Evolutionary conservation across 2,888 invertebrate genomes (phyloP).

Genomic region (Oscheius onirici): DNA sequence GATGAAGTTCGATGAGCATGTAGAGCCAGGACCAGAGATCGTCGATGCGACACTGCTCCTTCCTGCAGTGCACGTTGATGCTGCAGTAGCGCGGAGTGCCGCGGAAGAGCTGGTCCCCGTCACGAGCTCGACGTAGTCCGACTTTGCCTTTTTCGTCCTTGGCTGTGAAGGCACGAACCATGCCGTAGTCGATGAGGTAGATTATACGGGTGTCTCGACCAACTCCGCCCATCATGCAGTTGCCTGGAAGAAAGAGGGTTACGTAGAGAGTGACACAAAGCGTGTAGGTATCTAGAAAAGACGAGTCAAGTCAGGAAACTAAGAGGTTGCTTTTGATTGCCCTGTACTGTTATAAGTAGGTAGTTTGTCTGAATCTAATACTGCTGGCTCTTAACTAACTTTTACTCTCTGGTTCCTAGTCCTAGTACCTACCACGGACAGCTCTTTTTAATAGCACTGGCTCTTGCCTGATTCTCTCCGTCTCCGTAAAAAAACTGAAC

Average conservation of each 20-base stretch:
- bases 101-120: conserved; percentile 49
- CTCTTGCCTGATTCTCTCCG: too few relatives aligned
- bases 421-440: too few relatives aligned
- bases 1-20: conserved; percentile 53
- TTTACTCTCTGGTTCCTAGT: too few relatives aligned
- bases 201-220: conserved; percentile 46
- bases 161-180: conserved; percentile 51
- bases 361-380: too few relatives aligned
- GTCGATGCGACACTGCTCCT: conserved; percentile 53
- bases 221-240: conserved; percentile 47
- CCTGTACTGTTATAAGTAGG: too few relatives aligned
- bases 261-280: too few relatives aligned
- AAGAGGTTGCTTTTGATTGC: too few relatives aligned
- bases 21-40: conserved; percentile 58
- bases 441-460: too few relatives aligned
- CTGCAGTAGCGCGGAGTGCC: conserved; percentile 56
- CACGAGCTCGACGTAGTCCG: conserved; percentile 39
- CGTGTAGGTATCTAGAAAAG: too few relatives aligned
- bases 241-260: conserved; percentile 34
- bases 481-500: too few relatives aligned
- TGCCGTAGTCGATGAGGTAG: conserved; percentile 56
- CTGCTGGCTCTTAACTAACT: too few relatives aligned
- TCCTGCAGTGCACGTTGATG: conserved; percentile 44
- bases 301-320: too few relatives aligned
- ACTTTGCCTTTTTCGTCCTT: conserved; percentile 35